phyloP scores from a whole-genome alignment of 2,888 invertebrate species.

The Rhaphigaster nebulosa region DNA sequence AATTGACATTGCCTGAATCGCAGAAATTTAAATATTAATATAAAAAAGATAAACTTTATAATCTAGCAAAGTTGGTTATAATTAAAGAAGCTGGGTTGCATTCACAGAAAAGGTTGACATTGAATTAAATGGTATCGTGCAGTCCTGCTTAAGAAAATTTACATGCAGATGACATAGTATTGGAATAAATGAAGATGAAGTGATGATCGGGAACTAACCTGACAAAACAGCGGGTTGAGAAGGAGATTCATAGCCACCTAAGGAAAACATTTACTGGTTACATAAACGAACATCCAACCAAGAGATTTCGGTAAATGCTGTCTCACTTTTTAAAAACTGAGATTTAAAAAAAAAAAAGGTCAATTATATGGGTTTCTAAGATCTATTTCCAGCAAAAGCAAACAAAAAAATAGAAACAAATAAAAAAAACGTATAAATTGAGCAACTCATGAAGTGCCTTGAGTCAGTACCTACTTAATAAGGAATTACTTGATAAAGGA shows the following conservation, averaged over 20 bases:
- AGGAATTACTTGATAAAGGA: no score
- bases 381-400: neutral
- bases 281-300: conserved; percentile 48
- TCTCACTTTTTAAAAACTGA: neutral
- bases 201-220: conserved; percentile 63
- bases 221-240: conserved; percentile 64
- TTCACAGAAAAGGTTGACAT: neutral
- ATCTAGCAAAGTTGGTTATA: neutral
- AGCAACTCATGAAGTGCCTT: no score
- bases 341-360: neutral
- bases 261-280: conserved; percentile 59
- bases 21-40: neutral
- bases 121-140: conserved; percentile 5
- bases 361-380: neutral
- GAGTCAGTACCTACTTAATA: no score
- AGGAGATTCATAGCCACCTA: conserved; percentile 63
- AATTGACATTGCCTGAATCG: neutral
- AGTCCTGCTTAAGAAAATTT: conserved; percentile 12
- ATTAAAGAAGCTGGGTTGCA: conserved; percentile 38
- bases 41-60: neutral
- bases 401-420: no score
- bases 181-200: conserved; percentile 50
- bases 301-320: conserved; percentile 51
- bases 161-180: conserved; percentile 17
- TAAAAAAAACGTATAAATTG: neutral